Conservation (phyloP, 2,113 vertebrate genomes). For the Neolamprologus fasciatus region DNA sequence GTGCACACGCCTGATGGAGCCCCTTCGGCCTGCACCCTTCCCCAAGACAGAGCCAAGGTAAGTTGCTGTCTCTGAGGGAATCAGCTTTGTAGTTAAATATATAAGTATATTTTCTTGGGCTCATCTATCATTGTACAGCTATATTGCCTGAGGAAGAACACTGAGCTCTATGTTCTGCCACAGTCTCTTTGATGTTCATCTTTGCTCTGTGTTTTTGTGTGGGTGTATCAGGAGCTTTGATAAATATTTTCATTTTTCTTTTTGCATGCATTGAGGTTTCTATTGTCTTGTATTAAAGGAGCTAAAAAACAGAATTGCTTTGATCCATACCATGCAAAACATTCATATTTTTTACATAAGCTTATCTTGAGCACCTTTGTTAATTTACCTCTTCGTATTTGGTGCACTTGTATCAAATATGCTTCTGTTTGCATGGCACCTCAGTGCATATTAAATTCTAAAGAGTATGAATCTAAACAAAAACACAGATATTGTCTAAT, state of each 20-base stretch:
- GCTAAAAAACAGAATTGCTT: neutral
- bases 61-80: neutral
- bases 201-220: neutral
- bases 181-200: neutral
- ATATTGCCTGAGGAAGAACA: constrained; percentile 8
- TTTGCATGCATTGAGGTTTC: neutral
- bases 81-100: neutral
- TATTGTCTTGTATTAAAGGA: neutral
- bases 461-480: neutral
- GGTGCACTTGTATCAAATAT: neutral
- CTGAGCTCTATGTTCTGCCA: neutral
- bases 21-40: constrained; percentile 49
- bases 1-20: constrained; percentile 55
- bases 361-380: neutral
- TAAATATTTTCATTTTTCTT: neutral
- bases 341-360: neutral
- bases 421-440: neutral
- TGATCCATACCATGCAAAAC: neutral
- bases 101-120: neutral
- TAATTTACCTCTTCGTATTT: neutral
- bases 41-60: constrained; percentile 51
- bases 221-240: constrained; percentile 16
- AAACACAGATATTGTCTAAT: neutral
- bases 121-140: neutral
- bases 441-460: neutral